Evolutionary conservation across 1,140 invertebrate genomes (phyloP).

Genomic region (Trinorchestia longiramus): DNA sequence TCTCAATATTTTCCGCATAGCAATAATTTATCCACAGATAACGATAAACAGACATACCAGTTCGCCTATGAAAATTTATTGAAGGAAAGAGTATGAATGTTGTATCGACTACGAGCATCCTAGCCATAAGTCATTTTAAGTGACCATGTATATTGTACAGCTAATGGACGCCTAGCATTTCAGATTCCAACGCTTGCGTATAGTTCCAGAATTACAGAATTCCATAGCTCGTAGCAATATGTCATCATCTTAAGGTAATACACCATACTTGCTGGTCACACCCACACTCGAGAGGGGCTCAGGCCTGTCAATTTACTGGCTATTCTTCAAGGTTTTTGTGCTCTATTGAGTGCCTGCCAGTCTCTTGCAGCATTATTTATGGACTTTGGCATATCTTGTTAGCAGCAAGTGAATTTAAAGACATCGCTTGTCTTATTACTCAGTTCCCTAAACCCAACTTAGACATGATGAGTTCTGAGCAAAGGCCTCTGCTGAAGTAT

Average conservation of each 20-base stretch:
- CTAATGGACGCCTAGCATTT: neutral
- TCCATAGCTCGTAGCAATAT: conserved; percentile 11
- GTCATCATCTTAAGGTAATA: conserved; percentile 53
- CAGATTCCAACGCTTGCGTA: neutral
- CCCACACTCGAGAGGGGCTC: conserved; percentile 20
- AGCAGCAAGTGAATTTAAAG: conserved; percentile 15
- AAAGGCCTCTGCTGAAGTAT: neutral
- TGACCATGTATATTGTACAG: neutral
- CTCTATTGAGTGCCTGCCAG: conserved; percentile 13
- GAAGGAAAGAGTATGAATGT: neutral
- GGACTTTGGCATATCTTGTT: conserved; percentile 30
- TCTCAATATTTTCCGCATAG: neutral
- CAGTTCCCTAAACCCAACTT: neutral
- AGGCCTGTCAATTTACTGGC: conserved; percentile 50
- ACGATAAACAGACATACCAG: neutral
- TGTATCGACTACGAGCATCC: neutral
- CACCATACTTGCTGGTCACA: conserved; percentile 3
- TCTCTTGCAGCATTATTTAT: conserved; percentile 11
- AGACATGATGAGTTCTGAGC: neutral
- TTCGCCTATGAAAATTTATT: neutral
- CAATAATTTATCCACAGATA: neutral
- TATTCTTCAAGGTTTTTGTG: conserved; percentile 31
- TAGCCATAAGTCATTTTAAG: neutral
- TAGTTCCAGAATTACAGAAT: neutral
- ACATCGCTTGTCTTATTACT: conserved; percentile 24